Conservation (phyloP, 53 echinoderm and acorn worm species). For the Actinopyga echinites region DNA sequence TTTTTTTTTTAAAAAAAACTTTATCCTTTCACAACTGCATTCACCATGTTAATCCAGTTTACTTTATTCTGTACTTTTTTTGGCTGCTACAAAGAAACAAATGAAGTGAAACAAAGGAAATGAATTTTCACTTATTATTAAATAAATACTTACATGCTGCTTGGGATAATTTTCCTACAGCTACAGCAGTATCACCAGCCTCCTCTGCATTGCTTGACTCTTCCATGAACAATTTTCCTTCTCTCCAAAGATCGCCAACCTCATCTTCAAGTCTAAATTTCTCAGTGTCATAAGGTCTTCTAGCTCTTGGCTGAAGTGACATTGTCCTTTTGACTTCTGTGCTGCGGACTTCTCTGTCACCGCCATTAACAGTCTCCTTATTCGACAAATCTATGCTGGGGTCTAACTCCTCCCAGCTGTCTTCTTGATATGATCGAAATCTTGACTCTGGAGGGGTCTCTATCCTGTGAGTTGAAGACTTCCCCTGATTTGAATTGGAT, state of each 20-base stretch:
- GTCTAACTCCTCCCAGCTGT: slow-evolving; percentile 19
- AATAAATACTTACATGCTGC: slow-evolving; percentile 37
- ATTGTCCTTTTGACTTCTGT: slow-evolving; percentile 21
- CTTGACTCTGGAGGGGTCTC: no score
- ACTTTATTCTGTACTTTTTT: no score
- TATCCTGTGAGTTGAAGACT: no score
- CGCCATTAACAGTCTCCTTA: no score
- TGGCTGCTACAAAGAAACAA: no score
- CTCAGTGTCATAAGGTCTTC: background rate
- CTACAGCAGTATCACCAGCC: slow-evolving; percentile 5
- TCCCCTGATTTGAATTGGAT: no score
- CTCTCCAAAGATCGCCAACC: background rate
- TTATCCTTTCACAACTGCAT: no score
- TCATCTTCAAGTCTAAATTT: background rate
- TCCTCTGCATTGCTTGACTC: background rate
- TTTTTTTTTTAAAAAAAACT: no score
- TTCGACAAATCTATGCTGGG: background rate
- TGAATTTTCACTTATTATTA: no score
- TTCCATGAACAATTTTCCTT: background rate
- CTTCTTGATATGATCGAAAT: background rate
- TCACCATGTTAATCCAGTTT: no score
- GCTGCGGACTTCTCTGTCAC: background rate
- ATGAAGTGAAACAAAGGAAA: no score
- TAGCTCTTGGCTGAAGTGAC: background rate
- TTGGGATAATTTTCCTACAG: background rate